Percentiles rank a stretch among this genome's conserved stretches.
Evolutionary conservation across 2,888 invertebrate genomes (phyloP).

Genomic region (Dynastes maya): DNA sequence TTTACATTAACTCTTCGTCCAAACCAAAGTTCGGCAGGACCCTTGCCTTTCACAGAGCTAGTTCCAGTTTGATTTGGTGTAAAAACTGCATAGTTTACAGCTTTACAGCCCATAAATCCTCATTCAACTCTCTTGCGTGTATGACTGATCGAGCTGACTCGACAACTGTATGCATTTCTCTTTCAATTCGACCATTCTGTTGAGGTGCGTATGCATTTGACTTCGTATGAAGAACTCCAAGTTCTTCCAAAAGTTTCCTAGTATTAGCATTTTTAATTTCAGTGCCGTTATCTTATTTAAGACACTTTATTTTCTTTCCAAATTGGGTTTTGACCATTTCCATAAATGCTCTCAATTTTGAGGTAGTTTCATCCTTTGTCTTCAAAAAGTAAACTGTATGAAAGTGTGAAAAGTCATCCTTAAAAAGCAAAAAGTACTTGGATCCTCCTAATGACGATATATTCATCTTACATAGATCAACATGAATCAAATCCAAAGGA

Average conservation of each 20-base stretch:
- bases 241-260: constrained; percentile 52
- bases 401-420: too few relatives aligned
- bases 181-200: constrained; percentile 65
- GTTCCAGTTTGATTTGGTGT: constrained; percentile 55
- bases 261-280: constrained; percentile 60
- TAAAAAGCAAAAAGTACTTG: too few relatives aligned
- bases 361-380: too few relatives aligned
- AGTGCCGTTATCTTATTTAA: constrained; percentile 56
- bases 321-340: constrained; percentile 60
- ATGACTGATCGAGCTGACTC: constrained; percentile 58
- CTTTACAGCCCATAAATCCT: constrained; percentile 63
- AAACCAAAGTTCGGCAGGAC: constrained; percentile 65
- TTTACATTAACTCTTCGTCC: constrained; percentile 53
- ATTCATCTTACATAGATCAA: too few relatives aligned
- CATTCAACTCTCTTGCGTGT: constrained; percentile 56
- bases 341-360: too few relatives aligned
- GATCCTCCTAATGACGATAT: too few relatives aligned
- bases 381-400: too few relatives aligned
- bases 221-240: constrained; percentile 38
- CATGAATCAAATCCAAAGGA: not conserved
- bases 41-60: constrained; percentile 51
- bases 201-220: constrained; percentile 59
- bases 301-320: constrained; percentile 52
- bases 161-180: constrained; percentile 61
- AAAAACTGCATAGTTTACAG: constrained; percentile 57